Evolutionary conservation across 1,140 invertebrate species (phyloP), one percentile per base, ranked within the genome.

Genomic region (Bombus soroeensis): DNA sequence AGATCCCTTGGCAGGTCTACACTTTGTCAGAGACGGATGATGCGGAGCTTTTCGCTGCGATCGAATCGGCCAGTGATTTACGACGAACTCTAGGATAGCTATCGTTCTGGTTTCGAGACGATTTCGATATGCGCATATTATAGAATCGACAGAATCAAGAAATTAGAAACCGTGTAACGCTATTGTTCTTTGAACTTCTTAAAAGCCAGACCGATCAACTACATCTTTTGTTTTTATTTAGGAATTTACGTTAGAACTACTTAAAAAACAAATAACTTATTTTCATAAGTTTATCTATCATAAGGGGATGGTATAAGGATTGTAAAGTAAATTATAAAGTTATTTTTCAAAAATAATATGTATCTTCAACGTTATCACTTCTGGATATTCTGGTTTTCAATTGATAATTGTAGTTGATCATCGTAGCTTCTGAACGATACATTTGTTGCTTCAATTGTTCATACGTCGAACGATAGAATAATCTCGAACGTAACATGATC

Each of bases 21-120:
- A 88, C 84, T 92, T 92, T 91, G 87, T 88, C 88, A 90, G 91
- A 91, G 87, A 90, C 86, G 87, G 87, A 91, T 89, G 89, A 92
- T 85, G 86, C 84, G 81, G 85, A 66, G 86, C 62, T 80, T 81
- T 86, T 88, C 89, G 76, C 76, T 81, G 77, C 89, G 89, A 90
- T 90, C 89, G 82, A 84, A 90, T 90, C 89, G 89, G 81, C 80
- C 83, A 76, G 86, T 90, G 89, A 90, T 90, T 90, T 90, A 90
- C 89, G 89, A 84, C 64, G 83, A 83, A 62, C 80, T 85, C 78
- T 47, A 39, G 80, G 85, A 90, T 89, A 85, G 82, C 89, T 82
- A 90, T 90, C 88, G 79, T 89, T 90, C 89, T 89, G 89, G 80
- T 85, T 89, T 90, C 75, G 71, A 90, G 72, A 84, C 88, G 81